Evolutionary conservation across 2,797 vertebrate species (phyloP).

Genomic region (Pristis pectinata): DNA sequence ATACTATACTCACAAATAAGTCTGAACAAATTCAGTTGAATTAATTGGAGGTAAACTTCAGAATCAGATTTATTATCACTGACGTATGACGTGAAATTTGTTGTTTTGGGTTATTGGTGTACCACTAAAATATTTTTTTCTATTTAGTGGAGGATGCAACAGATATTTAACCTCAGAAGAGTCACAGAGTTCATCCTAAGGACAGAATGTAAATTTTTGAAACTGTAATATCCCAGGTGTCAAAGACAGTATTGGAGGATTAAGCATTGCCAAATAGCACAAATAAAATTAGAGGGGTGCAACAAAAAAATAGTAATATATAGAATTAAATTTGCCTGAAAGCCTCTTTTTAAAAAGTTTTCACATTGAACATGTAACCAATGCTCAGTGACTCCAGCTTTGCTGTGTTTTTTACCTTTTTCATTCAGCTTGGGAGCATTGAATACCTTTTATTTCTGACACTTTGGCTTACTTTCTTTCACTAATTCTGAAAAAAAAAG

Average conservation of each 20-base stretch:
- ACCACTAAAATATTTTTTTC: not conserved
- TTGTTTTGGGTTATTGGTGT: not conserved
- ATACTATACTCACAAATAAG: not conserved
- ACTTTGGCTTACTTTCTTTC: slow-evolving; percentile 50
- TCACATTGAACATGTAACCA: not conserved
- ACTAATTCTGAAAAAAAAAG: slow-evolving; percentile 58
- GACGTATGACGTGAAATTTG: too few relatives aligned
- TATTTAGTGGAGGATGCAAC: not conserved
- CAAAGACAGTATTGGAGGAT: not conserved
- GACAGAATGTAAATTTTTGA: not conserved
- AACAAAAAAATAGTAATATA: not conserved
- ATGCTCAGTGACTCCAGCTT: not conserved
- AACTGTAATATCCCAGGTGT: not conserved
- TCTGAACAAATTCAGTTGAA: not conserved
- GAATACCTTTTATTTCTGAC: not conserved
- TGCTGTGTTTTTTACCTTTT: not conserved
- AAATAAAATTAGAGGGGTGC: not conserved
- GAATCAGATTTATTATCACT: too few relatives aligned
- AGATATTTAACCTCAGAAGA: not conserved
- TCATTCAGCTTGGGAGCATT: not conserved
- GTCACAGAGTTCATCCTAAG: not conserved
- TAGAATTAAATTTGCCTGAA: not conserved
- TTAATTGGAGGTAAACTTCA: not conserved
- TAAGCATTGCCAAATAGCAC: not conserved
- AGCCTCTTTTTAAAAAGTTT: not conserved